phyloP scores from a whole-genome alignment of 2,888 invertebrate species.

The Dicyrtoma fusca region DNA sequence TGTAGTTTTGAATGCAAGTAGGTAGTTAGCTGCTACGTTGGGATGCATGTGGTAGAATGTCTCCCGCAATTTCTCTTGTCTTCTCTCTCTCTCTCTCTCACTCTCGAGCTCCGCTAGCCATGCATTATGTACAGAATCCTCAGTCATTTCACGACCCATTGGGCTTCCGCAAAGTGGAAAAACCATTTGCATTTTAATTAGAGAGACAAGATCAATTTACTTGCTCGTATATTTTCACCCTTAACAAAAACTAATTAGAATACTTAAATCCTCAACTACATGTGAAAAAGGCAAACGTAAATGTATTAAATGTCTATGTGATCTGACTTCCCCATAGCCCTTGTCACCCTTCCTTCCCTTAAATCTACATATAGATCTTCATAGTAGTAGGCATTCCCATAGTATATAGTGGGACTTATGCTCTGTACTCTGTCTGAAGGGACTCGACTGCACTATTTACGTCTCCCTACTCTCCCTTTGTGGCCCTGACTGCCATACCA shows the following conservation, averaged over 20 bases:
- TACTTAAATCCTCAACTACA: conserved; percentile 34
- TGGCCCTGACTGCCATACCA: neutral
- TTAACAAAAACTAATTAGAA: conserved; percentile 41
- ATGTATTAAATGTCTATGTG: conserved; percentile 5
- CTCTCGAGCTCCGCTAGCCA: conserved; percentile 7
- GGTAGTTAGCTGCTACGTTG: too few relatives aligned
- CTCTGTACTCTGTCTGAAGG: too few relatives aligned
- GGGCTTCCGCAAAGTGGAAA: conserved; percentile 42
- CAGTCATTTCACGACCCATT: conserved; percentile 45
- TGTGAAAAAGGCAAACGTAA: conserved; percentile 18
- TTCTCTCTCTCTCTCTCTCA: neutral
- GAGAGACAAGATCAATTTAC: conserved; percentile 44
- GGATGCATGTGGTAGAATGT: too few relatives aligned
- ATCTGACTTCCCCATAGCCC: neutral
- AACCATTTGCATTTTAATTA: conserved; percentile 48
- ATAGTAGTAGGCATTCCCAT: neutral
- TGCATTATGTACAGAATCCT: conserved; percentile 36
- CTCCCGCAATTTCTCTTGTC: too few relatives aligned
- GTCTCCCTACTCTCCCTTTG: neutral
- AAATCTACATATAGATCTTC: neutral
- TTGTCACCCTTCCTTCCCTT: neutral
- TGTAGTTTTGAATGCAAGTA: too few relatives aligned
- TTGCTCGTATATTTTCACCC: conserved; percentile 38
- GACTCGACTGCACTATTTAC: neutral
- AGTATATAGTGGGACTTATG: too few relatives aligned